Evolutionary conservation across 2,797 vertebrate species (phyloP).

Genomic region (Phoxinus dragarum): DNA sequence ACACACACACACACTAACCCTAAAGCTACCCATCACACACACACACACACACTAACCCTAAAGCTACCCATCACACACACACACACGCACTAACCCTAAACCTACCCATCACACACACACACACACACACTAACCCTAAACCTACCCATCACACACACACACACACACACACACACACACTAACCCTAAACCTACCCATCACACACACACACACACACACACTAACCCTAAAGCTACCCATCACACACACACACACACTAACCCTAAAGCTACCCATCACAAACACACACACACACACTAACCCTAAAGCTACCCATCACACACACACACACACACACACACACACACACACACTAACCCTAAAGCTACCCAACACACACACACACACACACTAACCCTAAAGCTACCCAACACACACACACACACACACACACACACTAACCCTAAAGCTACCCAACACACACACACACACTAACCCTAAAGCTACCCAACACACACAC

Average conservation of each 20-base stretch:
- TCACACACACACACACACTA: background rate
- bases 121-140: constrained; percentile 67
- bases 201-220: constrained; percentile 1
- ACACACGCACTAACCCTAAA: background rate
- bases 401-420: background rate
- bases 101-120: constrained; percentile 1
- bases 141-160: too few relatives aligned
- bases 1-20: background rate
- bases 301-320: background rate
- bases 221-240: too few relatives aligned
- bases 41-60: background rate
- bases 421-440: background rate
- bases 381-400: background rate
- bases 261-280: too few relatives aligned
- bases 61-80: background rate
- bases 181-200: background rate
- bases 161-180: background rate
- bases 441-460: too few relatives aligned
- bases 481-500: background rate
- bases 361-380: background rate
- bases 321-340: constrained; percentile 27
- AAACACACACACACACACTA: constrained; percentile 68
- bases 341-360: background rate
- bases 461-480: background rate
- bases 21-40: background rate